A percentile compares a stretch with the other conserved stretches of the same genome.
phyloP scores from a whole-genome alignment of 2,888 invertebrate species.

The Pseudanteris insignis region DNA sequence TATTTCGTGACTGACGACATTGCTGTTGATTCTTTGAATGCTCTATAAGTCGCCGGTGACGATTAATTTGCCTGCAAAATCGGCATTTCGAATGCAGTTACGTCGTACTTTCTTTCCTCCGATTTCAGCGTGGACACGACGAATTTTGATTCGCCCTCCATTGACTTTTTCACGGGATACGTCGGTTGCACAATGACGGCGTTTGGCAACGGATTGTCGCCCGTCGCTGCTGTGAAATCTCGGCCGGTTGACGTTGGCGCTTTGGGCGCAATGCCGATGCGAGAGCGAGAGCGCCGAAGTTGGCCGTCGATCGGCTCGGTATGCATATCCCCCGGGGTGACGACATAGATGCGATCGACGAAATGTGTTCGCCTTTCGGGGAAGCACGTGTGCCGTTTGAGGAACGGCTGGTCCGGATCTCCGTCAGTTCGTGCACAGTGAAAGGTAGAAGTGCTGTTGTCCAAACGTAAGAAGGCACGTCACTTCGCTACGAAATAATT shows the following conservation, averaged over 20 bases:
- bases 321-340: conserved; percentile 37
- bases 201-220: conserved; percentile 14
- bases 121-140: no score
- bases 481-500: conserved; percentile 44
- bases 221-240: conserved; percentile 12
- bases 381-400: conserved; percentile 35
- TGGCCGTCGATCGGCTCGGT: conserved; percentile 16
- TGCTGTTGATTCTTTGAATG: no score
- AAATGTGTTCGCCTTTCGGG: conserved; percentile 44
- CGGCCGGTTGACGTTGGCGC: no score
- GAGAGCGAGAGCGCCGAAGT: conserved; percentile 10
- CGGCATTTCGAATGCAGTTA: no score
- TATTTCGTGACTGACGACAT: no score
- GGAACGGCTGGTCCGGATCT: conserved; percentile 32
- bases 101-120: no score
- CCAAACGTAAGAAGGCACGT: conserved; percentile 37
- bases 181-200: conserved; percentile 9
- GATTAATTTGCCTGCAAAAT: no score
- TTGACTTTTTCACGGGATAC: not conserved
- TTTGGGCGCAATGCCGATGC: conserved; percentile 7
- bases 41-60: no score
- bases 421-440: conserved; percentile 41
- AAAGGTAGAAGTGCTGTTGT: conserved; percentile 40
- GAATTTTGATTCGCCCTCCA: not conserved
- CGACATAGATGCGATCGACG: conserved; percentile 38